Conservation (phyloP, 2,797 vertebrate species). For the Arrhamphus sclerolepis region DNA sequence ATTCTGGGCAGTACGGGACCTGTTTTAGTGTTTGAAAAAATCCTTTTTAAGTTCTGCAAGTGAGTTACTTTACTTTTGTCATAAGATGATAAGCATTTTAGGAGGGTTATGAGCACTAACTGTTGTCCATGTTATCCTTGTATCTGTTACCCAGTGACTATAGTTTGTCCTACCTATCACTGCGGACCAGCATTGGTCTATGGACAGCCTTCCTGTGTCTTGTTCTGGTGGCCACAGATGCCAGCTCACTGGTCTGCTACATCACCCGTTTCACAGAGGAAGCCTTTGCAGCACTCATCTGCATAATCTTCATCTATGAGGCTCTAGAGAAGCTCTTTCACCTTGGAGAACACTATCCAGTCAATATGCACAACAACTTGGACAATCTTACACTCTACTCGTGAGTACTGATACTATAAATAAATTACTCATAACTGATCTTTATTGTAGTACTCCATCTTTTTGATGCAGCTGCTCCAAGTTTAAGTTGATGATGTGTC, state of each 20-base stretch:
- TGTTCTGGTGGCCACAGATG: conserved; percentile 93
- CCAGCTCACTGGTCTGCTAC: conserved; percentile 95
- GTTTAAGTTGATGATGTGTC: too few relatives aligned
- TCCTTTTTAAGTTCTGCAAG: conserved; percentile 93
- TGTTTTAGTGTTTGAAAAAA: conserved; percentile 98
- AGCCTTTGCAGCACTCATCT: conserved; percentile 95
- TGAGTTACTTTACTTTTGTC: conserved; percentile 44
- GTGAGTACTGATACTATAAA: conserved; percentile 75
- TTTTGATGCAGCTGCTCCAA: too few relatives aligned
- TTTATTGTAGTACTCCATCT: too few relatives aligned
- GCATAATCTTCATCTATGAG: conserved; percentile 98
- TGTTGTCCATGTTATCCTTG: neutral
- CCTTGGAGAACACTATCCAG: conserved; percentile 88
- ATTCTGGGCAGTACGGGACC: conserved; percentile 98
- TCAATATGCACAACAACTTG: conserved; percentile 90
- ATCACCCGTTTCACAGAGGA: conserved; percentile 97
- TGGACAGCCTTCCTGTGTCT: conserved; percentile 95
- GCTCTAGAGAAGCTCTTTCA: conserved; percentile 94
- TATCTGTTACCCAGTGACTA: conserved; percentile 87
- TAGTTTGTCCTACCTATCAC: conserved; percentile 88
- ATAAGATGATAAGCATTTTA: neutral
- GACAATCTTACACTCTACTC: conserved; percentile 90
- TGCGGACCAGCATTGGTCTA: conserved; percentile 93
- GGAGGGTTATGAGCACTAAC: neutral
- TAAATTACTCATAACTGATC: too few relatives aligned